These are phyloP conservation scores for Alligator sinensis DNA, from an alignment of 2,113 vertebrate genomes.

Conservation along the genomic window DNA sequence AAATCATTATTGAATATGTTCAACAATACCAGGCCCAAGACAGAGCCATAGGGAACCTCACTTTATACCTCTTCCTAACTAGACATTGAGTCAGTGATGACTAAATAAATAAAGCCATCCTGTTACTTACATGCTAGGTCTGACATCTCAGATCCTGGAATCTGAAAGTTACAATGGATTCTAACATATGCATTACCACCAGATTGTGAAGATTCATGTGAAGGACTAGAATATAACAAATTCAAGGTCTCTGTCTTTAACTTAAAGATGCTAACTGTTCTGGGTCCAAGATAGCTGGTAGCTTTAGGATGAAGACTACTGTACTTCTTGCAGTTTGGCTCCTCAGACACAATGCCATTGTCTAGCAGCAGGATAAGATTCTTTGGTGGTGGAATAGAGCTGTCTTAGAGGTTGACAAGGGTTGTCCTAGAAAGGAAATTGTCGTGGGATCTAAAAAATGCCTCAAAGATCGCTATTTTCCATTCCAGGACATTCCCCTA, in stretches of 20 bases:
- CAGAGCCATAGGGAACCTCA: too few species aligned
- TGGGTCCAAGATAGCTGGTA: not conserved
- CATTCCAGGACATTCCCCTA: not conserved
- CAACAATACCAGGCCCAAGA: too few species aligned
- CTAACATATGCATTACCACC: not conserved
- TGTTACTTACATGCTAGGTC: too few species aligned
- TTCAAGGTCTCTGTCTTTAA: not conserved
- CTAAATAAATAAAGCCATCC: too few species aligned
- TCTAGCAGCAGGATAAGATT: not conserved
- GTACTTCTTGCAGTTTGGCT: not conserved
- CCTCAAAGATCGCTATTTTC: slow-evolving; percentile 33
- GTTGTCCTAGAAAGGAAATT: slow-evolving; percentile 5
- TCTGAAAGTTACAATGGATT: accelerated
- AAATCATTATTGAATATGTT: too few species aligned
- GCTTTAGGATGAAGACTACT: not conserved
- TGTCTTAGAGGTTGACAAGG: not conserved
- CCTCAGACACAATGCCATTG: not conserved
- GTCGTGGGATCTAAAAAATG: not conserved
- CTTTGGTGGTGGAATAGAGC: not conserved
- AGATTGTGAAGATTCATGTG: accelerated
- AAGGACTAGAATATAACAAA: not conserved
- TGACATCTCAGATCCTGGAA: too few species aligned
- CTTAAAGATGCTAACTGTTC: not conserved
- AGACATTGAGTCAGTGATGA: too few species aligned
- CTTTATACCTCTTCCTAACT: too few species aligned